These are phyloP conservation scores for Drosophila recens DNA, from an alignment of 2,888 invertebrate genomes.

Conservation along the genomic window DNA sequence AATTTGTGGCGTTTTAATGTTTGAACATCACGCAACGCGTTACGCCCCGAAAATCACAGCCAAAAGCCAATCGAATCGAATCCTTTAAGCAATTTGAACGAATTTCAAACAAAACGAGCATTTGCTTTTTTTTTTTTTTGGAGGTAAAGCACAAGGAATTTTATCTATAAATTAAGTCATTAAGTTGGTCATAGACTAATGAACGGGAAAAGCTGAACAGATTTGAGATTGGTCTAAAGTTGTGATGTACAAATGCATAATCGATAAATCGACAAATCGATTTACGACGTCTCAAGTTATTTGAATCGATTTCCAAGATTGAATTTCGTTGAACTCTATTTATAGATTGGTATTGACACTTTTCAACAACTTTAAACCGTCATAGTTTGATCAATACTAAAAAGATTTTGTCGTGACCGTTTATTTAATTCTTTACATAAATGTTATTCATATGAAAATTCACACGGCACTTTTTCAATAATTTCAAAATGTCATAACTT, in stretches of 20 bases:
- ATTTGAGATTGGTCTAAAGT: background rate
- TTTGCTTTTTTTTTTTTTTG: background rate
- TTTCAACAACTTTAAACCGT: no score
- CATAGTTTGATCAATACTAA: no score
- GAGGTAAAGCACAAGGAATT: background rate
- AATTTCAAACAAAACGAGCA: slow-evolving; percentile 29
- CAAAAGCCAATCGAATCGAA: slow-evolving; percentile 60
- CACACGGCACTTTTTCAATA: no score
- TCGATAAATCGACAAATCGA: no score
- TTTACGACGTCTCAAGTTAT: no score
- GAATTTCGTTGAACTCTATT: no score
- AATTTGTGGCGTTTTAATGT: slow-evolving; percentile 75
- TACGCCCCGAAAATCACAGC: slow-evolving; percentile 46
- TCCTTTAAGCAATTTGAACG: slow-evolving; percentile 43
- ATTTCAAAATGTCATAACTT: no score
- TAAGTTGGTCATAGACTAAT: slow-evolving; percentile 17
- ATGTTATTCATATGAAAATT: no score
- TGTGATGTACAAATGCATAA: background rate
- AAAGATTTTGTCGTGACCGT: no score
- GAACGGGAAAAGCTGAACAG: slow-evolving; percentile 5
- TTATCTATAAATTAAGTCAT: slow-evolving; percentile 53
- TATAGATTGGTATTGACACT: no score
- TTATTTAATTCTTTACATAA: no score
- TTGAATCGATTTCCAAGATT: no score
- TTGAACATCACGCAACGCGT: slow-evolving; percentile 58